Evolutionary conservation across 2,113 vertebrate species (phyloP).

Genomic region (Xenopus laevis): DNA sequence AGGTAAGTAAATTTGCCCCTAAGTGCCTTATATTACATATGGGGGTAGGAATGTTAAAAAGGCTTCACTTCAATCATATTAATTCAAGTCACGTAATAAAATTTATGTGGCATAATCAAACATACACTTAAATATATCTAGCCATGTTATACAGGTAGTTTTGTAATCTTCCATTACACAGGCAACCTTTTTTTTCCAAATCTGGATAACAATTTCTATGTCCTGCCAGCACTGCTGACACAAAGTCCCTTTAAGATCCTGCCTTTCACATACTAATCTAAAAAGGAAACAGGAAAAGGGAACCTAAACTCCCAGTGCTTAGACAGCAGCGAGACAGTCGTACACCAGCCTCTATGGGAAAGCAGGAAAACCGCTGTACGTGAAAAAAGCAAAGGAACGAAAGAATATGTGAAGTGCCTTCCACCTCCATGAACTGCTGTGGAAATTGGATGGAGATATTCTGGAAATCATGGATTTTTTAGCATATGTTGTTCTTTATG

Average conservation of each 20-base stretch:
- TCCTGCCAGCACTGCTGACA: slow-evolving; percentile 58
- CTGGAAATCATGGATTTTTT: slow-evolving; percentile 69
- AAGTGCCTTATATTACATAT: too few species aligned
- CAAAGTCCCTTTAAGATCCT: slow-evolving; percentile 74
- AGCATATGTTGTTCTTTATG: slow-evolving; percentile 61
- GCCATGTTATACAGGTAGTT: too few species aligned
- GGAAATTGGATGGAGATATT: slow-evolving; percentile 71
- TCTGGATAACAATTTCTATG: too few species aligned
- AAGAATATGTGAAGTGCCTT: slow-evolving; percentile 45
- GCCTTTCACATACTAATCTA: slow-evolving; percentile 84
- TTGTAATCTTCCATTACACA: too few species aligned
- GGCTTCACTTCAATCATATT: too few species aligned
- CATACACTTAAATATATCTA: too few species aligned
- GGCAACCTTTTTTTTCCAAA: too few species aligned
- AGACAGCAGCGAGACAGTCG: slow-evolving; percentile 69
- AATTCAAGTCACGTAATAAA: too few species aligned
- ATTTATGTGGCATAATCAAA: too few species aligned
- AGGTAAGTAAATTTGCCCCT: too few species aligned
- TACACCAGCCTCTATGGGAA: slow-evolving; percentile 51
- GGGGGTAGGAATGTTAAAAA: too few species aligned
- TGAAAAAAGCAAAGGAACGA: slow-evolving; percentile 44
- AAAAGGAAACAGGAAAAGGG: slow-evolving; percentile 92
- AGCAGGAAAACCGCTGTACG: slow-evolving; percentile 6
- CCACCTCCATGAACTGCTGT: slow-evolving; percentile 56
- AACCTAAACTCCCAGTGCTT: slow-evolving; percentile 83